A percentile compares a stretch with the other conserved stretches of the same genome.
These are phyloP conservation scores for Nymphalis urticae DNA, from an alignment of 2,888 invertebrate species.

Conservation along the genomic window DNA sequence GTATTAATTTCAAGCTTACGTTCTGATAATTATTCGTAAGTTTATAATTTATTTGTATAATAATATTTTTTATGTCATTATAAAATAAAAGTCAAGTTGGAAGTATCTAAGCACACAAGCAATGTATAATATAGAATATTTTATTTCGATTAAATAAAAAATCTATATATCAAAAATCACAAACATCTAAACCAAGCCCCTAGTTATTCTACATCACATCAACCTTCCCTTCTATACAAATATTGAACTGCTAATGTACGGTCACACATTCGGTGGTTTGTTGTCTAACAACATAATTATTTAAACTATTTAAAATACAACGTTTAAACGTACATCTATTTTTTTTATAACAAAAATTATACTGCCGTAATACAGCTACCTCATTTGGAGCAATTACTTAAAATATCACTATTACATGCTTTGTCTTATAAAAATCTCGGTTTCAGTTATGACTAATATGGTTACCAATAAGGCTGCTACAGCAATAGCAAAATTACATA, in stretches of 20 bases:
- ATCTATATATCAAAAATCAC: background rate
- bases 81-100: background rate
- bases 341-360: conserved; percentile 3
- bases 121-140: background rate
- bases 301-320: conserved; percentile 7
- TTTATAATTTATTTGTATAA: no score
- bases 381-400: background rate
- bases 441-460: background rate
- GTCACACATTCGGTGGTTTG: conserved; percentile 1
- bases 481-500: conserved; percentile 53
- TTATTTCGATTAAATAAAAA: conserved; percentile 3
- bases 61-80: background rate
- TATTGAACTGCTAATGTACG: background rate
- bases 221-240: background rate
- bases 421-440: background rate
- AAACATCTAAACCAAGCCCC: background rate
- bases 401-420: conserved; percentile 7
- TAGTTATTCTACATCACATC: background rate
- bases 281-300: conserved; percentile 5
- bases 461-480: conserved; percentile 41
- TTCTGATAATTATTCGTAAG: no score
- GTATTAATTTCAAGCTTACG: no score
- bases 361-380: conserved; percentile 4
- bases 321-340: conserved; percentile 1
- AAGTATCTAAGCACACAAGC: background rate